These are phyloP conservation scores for Isichthys henryi DNA, from an alignment of 2,113 vertebrate species.

Conservation along the genomic window DNA sequence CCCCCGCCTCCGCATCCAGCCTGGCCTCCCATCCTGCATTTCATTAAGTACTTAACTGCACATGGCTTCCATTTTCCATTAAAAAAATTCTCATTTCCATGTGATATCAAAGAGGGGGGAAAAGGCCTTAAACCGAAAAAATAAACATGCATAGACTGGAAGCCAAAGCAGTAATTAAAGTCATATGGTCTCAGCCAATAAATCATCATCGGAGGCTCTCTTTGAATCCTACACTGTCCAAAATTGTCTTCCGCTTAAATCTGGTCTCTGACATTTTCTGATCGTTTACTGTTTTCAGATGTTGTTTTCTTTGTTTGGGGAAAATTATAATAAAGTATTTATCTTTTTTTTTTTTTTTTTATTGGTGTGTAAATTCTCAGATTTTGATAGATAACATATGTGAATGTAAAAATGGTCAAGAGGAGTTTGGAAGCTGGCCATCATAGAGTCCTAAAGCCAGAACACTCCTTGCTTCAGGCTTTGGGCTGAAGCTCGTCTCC, in stretches of 20 bases:
- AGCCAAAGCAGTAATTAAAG: conserved; percentile 84
- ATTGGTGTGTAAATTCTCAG: not conserved
- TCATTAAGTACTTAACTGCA: conserved; percentile 83
- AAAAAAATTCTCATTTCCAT: conserved; percentile 88
- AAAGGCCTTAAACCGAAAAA: conserved; percentile 76
- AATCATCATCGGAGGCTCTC: conserved; percentile 68
- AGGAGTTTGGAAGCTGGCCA: not conserved
- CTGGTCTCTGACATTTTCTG: conserved; percentile 37
- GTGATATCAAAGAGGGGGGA: conserved; percentile 83
- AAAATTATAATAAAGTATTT: conserved; percentile 11
- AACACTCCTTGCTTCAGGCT: not conserved
- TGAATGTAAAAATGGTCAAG: not conserved
- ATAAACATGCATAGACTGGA: conserved; percentile 79
- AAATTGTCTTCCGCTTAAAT: conserved; percentile 37
- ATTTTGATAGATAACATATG: not conserved
- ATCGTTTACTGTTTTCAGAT: conserved; percentile 35
- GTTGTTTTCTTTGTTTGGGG: conserved; percentile 32
- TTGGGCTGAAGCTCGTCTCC: too few relatives aligned
- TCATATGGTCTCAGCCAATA: conserved; percentile 76
- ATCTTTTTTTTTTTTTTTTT: not conserved
- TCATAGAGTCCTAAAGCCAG: not conserved
- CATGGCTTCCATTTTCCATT: conserved; percentile 88
- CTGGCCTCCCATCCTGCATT: conserved; percentile 70
- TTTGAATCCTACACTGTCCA: conserved; percentile 52
- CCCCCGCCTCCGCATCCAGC: conserved; percentile 31